Conservation (phyloP, 2,797 vertebrate genomes). For the Avahi laniger region DNA sequence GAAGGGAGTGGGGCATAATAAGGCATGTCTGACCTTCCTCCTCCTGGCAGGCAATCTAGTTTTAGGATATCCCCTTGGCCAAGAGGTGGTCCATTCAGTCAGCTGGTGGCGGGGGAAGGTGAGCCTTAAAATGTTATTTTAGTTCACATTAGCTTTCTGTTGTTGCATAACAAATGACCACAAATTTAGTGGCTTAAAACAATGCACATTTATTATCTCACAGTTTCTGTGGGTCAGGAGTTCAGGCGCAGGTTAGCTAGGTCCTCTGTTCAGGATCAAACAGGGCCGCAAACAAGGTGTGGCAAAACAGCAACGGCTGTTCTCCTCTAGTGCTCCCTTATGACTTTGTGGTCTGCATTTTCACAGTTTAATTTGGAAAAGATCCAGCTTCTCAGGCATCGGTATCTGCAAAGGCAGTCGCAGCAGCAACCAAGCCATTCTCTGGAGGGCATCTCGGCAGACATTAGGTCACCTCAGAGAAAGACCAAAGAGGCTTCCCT, state of each 20-base stretch:
- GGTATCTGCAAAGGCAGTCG: background rate
- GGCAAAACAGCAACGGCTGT: background rate
- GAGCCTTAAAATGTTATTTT: no score
- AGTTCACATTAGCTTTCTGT: background rate
- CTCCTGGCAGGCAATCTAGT: no score
- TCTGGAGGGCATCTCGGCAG: background rate
- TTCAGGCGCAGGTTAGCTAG: background rate
- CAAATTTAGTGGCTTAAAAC: background rate
- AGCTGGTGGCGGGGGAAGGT: no score
- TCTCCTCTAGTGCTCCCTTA: background rate
- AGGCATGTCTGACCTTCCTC: no score
- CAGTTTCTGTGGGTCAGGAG: background rate
- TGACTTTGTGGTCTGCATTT: background rate
- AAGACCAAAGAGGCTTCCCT: background rate
- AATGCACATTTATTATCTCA: background rate
- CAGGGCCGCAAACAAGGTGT: background rate
- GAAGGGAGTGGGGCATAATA: no score
- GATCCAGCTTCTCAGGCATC: background rate
- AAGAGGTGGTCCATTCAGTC: no score
- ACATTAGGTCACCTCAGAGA: background rate
- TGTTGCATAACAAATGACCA: background rate
- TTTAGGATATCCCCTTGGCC: no score
- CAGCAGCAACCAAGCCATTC: background rate
- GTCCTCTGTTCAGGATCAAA: background rate
- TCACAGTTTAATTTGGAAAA: background rate